Evolutionary conservation across 1,140 invertebrate species (phyloP), one percentile per base, ranked within the genome.

Genomic region (Drosophila pandora): DNA sequence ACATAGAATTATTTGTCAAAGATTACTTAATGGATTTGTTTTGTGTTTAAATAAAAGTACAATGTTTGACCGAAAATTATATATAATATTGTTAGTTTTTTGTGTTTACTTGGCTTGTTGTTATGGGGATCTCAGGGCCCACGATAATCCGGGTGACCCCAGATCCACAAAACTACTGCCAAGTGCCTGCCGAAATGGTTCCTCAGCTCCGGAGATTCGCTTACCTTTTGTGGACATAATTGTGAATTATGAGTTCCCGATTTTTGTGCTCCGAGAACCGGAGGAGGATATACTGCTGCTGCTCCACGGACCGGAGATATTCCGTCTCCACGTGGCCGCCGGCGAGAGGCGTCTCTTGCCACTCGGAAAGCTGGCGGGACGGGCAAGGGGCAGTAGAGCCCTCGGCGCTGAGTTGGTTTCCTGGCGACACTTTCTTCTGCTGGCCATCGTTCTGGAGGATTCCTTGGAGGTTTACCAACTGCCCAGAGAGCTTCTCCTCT

Each of bases 181-280:
- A n/a, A 78, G 82, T 45, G 60, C 68, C 3, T 85, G 81, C 25
- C 49, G 69, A 17, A 54, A 59, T 47, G 53, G 30, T 34, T 62
- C 28, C 8, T 8, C 55, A 2, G 67, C 76, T 8, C 63, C 81
- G 9, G 84, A 88, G 45, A 83, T 90, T n/a, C 69, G 45, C 13
- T 23, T 90, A 30, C 90, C 90, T 7, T 90, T 91, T 37, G 75
- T 91, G 77, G 90, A 91, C 59, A 77, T 91, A 64, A 60, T 77
- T 34, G 13, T 91, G 50, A 55, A 53, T 3, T 64, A 79, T 25
- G 71, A 91, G 45, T 47, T 59, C 2, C 70, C 56, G 0, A 23
- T 91, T 0, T 72, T 62, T n/a, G 30, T 91, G 52, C 56, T 91
- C 9, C 82, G 78, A 9, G 75, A 87, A 12, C 39, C 56, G 13